These are phyloP conservation scores for Botia almorhae DNA, from an alignment of 2,797 vertebrate genomes.

Conservation along the genomic window DNA sequence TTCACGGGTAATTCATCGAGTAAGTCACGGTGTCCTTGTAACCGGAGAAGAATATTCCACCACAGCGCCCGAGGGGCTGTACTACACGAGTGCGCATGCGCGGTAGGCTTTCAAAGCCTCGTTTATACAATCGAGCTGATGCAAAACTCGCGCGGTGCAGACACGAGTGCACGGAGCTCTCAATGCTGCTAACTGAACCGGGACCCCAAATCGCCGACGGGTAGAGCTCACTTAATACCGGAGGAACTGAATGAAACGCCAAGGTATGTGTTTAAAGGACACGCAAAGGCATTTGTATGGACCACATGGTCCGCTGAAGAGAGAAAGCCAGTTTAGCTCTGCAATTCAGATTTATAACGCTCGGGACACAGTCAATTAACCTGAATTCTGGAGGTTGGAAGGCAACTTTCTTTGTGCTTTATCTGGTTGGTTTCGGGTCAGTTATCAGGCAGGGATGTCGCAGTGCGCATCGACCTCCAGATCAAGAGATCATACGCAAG, in stretches of 20 bases:
- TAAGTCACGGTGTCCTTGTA: constrained; percentile 20
- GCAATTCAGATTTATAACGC: not conserved
- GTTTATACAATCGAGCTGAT: not conserved
- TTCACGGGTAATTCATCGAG: not conserved
- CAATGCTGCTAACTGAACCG: not conserved
- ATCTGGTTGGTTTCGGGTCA: not conserved
- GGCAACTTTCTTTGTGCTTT: not conserved
- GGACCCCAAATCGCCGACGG: not conserved
- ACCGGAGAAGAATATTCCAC: not conserved
- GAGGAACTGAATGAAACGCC: constrained; percentile 19
- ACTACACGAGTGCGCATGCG: constrained; percentile 10
- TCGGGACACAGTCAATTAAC: not conserved
- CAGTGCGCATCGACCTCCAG: not conserved
- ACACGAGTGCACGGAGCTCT: not conserved
- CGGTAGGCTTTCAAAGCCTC: not conserved
- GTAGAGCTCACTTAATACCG: not conserved
- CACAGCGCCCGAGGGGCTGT: not conserved
- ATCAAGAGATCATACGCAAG: not conserved
- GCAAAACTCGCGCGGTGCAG: not conserved
- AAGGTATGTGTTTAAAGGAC: constrained; percentile 24
- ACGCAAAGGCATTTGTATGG: not conserved
- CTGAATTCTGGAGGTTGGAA: not conserved
- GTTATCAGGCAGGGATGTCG: not conserved
- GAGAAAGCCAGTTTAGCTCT: not conserved
- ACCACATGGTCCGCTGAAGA: not conserved